Evolutionary conservation across 1,140 invertebrate genomes (phyloP), one percentile per base, ranked within the genome.

Genomic region (Zaprionus tsacasi): DNA sequence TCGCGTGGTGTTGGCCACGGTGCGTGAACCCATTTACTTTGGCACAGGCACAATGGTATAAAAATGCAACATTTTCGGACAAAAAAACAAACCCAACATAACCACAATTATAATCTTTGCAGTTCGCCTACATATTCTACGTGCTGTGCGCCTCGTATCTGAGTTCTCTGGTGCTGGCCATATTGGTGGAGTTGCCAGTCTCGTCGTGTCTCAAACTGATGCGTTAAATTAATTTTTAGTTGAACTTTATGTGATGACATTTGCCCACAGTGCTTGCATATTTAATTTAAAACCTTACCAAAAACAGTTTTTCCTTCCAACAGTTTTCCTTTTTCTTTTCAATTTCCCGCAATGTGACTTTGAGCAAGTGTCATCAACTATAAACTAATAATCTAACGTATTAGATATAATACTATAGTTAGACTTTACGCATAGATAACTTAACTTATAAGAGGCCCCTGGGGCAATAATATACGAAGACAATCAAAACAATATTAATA

Each of bases 131-230:
- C 21, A 85, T 92, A 40, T 81, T 92, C n/a, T 91, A 87, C 50
- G 91, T 89, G 13, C 12, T 81, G 43, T 77, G 81, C 27, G 66
- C 79, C 21, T 91, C 91, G n/a, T 92, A 92, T 66, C 52, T 92
- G 38, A 70, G 81, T 50, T 92, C 91, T 15, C 70, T 92, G 17
- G 30, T 92, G 7, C 50, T 92, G 60, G 50, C 94, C 81, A 52
- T 94, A 92, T 68, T 94, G 89, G 13, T 92, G 71, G 40, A 91
- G 75, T 10, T 91, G 63, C 55, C 92, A 76, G 76, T 96, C 94
- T 91, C 91, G 12, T 86, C 91, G 8, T 67, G 81, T 50, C 76
- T 91, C 95, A 95, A 65, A 95, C 94, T 80, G 94, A 93, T 92
- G 68, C 83, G 91, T 17, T 92, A 82, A 55, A 2, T 12, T 30